Conservation (phyloP, 2,113 vertebrate species). For the Dromaius novaehollandiae region DNA sequence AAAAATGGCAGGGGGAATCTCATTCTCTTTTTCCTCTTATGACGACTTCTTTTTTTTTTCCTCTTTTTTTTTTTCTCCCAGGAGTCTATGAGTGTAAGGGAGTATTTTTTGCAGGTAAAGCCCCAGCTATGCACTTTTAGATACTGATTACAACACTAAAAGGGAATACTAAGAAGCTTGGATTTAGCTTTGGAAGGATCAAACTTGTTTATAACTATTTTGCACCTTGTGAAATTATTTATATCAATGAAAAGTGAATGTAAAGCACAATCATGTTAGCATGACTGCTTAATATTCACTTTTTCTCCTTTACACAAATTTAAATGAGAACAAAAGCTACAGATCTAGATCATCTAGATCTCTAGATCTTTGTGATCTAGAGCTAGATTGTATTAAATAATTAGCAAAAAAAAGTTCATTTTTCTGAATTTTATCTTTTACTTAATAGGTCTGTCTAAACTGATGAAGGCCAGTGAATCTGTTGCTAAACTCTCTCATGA, state of each 20-base stretch:
- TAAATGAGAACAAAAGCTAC: background rate
- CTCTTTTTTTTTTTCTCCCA: background rate
- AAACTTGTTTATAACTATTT: background rate
- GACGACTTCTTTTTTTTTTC: background rate
- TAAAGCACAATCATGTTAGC: background rate
- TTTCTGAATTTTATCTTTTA: slow-evolving; percentile 27
- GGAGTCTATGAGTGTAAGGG: background rate
- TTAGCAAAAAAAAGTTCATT: background rate
- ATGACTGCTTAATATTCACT: background rate
- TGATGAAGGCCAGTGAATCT: slow-evolving; percentile 88
- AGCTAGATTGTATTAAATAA: background rate
- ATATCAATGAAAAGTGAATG: background rate
- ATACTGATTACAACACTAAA: background rate
- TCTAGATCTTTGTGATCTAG: background rate
- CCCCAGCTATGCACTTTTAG: background rate
- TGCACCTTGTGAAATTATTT: background rate
- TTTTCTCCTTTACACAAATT: background rate
- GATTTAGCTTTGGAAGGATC: background rate
- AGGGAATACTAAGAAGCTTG: background rate
- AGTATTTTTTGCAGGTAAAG: background rate
- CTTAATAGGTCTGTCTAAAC: slow-evolving; percentile 79
- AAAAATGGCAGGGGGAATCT: too few species aligned
- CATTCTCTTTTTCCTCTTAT: too few species aligned
- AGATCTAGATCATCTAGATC: background rate
- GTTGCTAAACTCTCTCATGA: slow-evolving; percentile 78